Conservation (phyloP, 2,797 vertebrate genomes). For the Neopelma chrysocephalum region DNA sequence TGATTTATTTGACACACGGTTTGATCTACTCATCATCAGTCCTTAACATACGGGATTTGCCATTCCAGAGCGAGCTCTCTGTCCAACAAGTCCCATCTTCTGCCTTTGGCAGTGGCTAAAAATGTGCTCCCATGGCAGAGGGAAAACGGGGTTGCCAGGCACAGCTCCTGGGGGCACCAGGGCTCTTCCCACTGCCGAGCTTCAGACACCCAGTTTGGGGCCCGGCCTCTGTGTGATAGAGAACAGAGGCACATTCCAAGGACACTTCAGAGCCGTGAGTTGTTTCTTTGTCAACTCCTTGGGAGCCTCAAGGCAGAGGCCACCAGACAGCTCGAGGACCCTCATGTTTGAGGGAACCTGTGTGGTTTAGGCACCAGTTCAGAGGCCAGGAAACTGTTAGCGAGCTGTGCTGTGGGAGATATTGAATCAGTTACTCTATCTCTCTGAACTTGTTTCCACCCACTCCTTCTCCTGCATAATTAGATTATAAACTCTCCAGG, state of each 20-base stretch:
- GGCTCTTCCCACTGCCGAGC: neutral
- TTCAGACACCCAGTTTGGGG: neutral
- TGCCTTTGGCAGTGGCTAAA: neutral
- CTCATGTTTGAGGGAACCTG: neutral
- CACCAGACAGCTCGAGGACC: neutral
- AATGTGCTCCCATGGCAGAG: neutral
- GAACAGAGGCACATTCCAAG: neutral
- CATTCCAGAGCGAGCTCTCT: neutral
- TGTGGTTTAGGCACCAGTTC: neutral
- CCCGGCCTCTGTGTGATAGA: neutral
- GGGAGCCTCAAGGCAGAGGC: neutral
- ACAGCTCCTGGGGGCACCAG: rapidly evolving
- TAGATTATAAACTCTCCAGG: constrained; percentile 29
- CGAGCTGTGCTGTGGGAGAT: neutral
- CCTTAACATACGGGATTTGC: neutral
- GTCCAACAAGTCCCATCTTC: neutral
- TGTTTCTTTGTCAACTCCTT: neutral
- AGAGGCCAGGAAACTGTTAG: neutral
- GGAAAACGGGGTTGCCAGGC: neutral
- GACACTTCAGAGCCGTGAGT: neutral
- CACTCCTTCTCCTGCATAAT: constrained; percentile 57
- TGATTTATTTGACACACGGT: constrained; percentile 54
- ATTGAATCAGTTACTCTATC: neutral
- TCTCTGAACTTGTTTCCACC: constrained; percentile 61
- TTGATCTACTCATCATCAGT: constrained; percentile 34